A percentile compares a stretch with the other conserved stretches of the same genome.
These are phyloP conservation scores for Oncorhynchus mykiss DNA, from an alignment of 2,113 vertebrate species.

Conservation along the genomic window DNA sequence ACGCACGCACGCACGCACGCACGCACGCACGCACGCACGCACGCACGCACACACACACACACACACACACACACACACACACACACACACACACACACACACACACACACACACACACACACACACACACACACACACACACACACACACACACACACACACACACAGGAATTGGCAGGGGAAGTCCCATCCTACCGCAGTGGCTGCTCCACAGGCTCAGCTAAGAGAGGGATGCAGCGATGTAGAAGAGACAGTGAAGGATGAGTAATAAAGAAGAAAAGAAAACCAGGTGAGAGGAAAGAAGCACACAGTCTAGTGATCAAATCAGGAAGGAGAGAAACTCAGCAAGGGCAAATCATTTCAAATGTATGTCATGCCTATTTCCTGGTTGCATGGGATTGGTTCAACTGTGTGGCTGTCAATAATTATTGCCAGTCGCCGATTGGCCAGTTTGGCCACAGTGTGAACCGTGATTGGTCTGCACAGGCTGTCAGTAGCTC, in stretches of 20 bases:
- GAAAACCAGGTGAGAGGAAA: constrained; percentile 57
- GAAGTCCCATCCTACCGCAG: no score
- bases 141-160: constrained; percentile 7
- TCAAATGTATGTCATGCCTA: not conserved
- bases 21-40: constrained; percentile 39
- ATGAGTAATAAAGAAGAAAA: constrained; percentile 62
- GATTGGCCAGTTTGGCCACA: not conserved
- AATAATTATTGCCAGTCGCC: not conserved
- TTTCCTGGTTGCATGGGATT: not conserved
- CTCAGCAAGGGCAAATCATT: constrained; percentile 25
- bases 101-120: constrained; percentile 30
- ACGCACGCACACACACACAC: no score
- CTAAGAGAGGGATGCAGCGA: no score
- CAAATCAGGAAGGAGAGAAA: constrained; percentile 22
- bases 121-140: constrained; percentile 29
- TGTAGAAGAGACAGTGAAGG: constrained; percentile 77
- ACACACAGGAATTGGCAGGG: constrained; percentile 26
- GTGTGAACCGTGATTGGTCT: not conserved
- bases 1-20: constrained; percentile 22
- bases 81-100: constrained; percentile 41
- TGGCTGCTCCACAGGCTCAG: no score
- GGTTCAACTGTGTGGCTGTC: not conserved
- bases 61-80: no score
- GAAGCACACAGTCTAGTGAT: constrained; percentile 48
- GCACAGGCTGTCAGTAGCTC: not conserved